Evolutionary conservation across 2,888 invertebrate species (phyloP).

Genomic region (Zhengitettix transpicula): DNA sequence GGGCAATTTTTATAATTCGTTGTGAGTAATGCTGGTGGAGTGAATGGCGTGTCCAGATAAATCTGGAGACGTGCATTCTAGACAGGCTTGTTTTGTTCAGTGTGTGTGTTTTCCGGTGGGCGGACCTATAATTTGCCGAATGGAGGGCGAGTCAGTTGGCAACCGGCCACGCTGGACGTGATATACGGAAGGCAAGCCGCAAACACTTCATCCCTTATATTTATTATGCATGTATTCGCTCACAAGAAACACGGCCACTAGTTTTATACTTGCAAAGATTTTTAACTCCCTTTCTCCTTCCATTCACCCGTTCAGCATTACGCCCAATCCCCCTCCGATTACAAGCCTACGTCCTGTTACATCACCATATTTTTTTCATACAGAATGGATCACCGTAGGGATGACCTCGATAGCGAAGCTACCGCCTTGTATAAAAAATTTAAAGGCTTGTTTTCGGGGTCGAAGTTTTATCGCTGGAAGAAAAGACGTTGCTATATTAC

Average conservation of each 20-base stretch:
- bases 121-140: neutral
- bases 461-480: too few relatives aligned
- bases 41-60: neutral
- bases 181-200: neutral
- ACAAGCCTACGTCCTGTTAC: too few relatives aligned
- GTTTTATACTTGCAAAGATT: neutral
- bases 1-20: neutral
- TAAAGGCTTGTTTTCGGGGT: too few relatives aligned
- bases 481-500: too few relatives aligned
- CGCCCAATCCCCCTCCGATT: too few relatives aligned
- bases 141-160: neutral
- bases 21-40: neutral
- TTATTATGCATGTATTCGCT: conserved; percentile 4
- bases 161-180: neutral
- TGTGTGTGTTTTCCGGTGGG: neutral
- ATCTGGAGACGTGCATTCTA: neutral
- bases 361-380: too few relatives aligned
- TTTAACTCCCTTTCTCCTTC: neutral
- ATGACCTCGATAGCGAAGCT: too few relatives aligned
- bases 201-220: neutral
- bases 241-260: neutral
- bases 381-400: too few relatives aligned
- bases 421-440: too few relatives aligned
- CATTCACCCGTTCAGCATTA: neutral
- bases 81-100: neutral